Conservation (phyloP, 2,888 invertebrate genomes). For the Hypsopygia costalis region DNA sequence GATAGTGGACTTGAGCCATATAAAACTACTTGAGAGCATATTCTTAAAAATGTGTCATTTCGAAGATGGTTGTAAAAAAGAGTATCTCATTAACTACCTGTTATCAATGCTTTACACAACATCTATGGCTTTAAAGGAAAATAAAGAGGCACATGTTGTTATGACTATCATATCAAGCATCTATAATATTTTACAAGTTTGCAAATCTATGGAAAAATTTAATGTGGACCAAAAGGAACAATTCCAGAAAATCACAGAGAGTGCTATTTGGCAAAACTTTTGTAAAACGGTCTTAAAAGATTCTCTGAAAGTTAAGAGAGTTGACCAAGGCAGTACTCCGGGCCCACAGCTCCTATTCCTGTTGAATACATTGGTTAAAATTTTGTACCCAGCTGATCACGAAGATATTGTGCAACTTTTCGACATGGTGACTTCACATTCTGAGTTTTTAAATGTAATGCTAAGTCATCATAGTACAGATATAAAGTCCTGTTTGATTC, state of each 20-base stretch:
- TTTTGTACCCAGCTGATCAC: constrained; percentile 74
- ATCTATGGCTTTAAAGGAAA: constrained; percentile 68
- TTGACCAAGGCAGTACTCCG: constrained; percentile 40
- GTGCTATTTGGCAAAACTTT: constrained; percentile 79
- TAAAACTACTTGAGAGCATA: constrained; percentile 75
- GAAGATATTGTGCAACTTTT: constrained; percentile 79
- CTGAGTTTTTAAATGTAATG: constrained; percentile 87
- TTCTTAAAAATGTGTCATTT: constrained; percentile 70
- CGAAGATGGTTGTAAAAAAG: constrained; percentile 48
- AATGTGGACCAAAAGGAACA: constrained; percentile 38
- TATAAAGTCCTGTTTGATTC: constrained; percentile 82
- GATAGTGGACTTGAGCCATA: constrained; percentile 78
- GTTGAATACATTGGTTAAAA: constrained; percentile 76
- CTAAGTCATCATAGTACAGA: constrained; percentile 70
- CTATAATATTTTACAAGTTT: constrained; percentile 46
- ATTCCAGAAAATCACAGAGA: constrained; percentile 63
- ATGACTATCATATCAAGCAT: constrained; percentile 44
- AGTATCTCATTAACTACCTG: constrained; percentile 73
- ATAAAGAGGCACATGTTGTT: constrained; percentile 36
- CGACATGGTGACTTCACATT: constrained; percentile 88
- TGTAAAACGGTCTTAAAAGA: constrained; percentile 84
- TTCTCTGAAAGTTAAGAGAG: constrained; percentile 76
- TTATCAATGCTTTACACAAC: constrained; percentile 77
- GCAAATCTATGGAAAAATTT: constrained; percentile 42
- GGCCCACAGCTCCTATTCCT: constrained; percentile 77